A percentile compares a stretch with the other conserved stretches of the same genome.
These are phyloP conservation scores for Cydia amplana DNA, from an alignment of 1,140 invertebrate genomes.

Conservation along the genomic window DNA sequence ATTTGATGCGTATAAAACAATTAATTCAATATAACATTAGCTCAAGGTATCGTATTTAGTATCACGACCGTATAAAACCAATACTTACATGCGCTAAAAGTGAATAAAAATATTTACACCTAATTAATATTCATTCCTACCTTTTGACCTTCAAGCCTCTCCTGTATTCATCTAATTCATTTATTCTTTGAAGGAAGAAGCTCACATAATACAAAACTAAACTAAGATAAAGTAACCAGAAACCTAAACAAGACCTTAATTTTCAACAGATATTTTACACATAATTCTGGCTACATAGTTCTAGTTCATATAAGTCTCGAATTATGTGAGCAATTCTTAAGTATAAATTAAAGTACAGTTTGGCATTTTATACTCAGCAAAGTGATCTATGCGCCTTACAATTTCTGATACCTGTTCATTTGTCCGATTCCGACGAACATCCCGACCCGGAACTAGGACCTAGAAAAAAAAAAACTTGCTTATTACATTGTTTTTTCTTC, in stretches of 20 bases:
- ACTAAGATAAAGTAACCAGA: background rate
- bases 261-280: background rate
- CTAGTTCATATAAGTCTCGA: slow-evolving; percentile 21
- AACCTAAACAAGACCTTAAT: background rate
- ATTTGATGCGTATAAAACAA: background rate
- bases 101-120: slow-evolving; percentile 12
- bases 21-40: background rate
- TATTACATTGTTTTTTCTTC: background rate
- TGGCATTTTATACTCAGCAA: slow-evolving; percentile 29
- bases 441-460: slow-evolving; percentile 69
- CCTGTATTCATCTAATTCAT: background rate
- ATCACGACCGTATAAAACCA: background rate
- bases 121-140: slow-evolving; percentile 10
- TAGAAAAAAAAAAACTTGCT: slow-evolving; percentile 39
- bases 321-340: slow-evolving; percentile 23
- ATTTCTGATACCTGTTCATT: slow-evolving; percentile 44
- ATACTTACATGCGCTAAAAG: slow-evolving; percentile 5
- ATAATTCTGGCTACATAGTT: slow-evolving; percentile 1
- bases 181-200: slow-evolving; percentile 22
- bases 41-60: background rate
- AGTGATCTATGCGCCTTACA: background rate
- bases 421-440: slow-evolving; percentile 71
- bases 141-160: background rate
- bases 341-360: slow-evolving; percentile 21
- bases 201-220: slow-evolving; percentile 24